phyloP scores from a whole-genome alignment of 2,797 vertebrate species.

The Hyperoplus lanceolatus region DNA sequence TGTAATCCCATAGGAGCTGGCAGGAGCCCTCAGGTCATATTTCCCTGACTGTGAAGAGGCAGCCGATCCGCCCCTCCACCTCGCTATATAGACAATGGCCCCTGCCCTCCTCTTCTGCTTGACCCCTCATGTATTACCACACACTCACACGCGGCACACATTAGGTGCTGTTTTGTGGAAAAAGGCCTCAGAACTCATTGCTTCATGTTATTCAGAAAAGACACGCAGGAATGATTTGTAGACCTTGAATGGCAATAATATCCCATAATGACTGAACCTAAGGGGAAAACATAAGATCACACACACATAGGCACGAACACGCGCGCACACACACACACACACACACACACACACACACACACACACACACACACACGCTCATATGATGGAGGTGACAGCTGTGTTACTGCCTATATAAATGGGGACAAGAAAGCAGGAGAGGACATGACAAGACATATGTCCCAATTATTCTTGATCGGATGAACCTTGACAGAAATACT shows the following conservation, averaged over 20 bases:
- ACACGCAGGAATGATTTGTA: slow-evolving; percentile 48
- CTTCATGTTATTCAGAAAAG: slow-evolving; percentile 47
- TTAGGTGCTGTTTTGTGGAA: slow-evolving; percentile 33
- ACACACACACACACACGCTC: slow-evolving; percentile 18
- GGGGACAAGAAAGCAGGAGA: slow-evolving; percentile 57
- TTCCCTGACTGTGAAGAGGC: slow-evolving; percentile 75
- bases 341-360: slow-evolving; percentile 21
- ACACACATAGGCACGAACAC: slow-evolving; percentile 5
- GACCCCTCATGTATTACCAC: slow-evolving; percentile 57
- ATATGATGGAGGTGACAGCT: slow-evolving; percentile 77
- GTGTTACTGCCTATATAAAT: slow-evolving; percentile 74
- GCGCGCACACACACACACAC: slow-evolving; percentile 18
- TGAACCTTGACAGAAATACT: slow-evolving; percentile 64
- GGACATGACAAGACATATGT: slow-evolving; percentile 72
- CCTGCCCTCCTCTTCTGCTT: slow-evolving; percentile 63
- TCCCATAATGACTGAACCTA: slow-evolving; percentile 53
- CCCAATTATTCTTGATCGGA: slow-evolving; percentile 64
- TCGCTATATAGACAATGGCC: slow-evolving; percentile 67
- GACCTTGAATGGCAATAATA: slow-evolving; percentile 52
- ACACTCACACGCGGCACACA: slow-evolving; percentile 49
- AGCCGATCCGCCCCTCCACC: slow-evolving; percentile 61
- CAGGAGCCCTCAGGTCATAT: slow-evolving; percentile 83
- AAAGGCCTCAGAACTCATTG: slow-evolving; percentile 35
- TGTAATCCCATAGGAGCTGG: slow-evolving; percentile 75
- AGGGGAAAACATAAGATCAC: slow-evolving; percentile 45